Percentiles rank a stretch among this genome's conserved stretches.
Conservation (phyloP, 2,113 vertebrate genomes). For the Phyllostomus discolor region DNA sequence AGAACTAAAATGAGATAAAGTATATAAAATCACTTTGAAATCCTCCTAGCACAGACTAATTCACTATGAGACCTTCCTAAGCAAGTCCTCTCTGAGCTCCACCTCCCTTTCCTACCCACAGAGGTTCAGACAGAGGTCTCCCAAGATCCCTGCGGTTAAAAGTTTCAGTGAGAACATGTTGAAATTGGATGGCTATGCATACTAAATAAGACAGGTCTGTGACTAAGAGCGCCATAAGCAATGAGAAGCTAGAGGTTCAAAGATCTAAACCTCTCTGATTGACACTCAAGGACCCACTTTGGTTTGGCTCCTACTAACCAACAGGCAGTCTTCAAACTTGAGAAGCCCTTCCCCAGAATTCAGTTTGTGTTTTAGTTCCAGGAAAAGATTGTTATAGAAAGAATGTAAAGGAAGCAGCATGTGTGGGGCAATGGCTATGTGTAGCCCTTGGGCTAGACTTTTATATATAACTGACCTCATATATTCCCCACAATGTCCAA, state of each 20-base stretch:
- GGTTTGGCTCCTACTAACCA: background rate
- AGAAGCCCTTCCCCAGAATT: background rate
- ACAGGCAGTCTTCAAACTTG: background rate
- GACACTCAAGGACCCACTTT: background rate
- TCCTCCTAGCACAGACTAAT: background rate
- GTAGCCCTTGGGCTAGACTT: too few species aligned
- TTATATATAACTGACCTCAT: background rate
- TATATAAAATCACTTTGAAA: background rate
- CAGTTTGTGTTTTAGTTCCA: background rate
- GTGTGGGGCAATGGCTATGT: too few species aligned
- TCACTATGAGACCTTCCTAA: background rate
- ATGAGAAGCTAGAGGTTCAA: background rate
- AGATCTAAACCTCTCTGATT: background rate
- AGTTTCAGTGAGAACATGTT: background rate
- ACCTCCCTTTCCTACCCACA: background rate
- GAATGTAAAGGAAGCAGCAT: background rate
- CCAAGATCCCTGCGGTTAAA: slow-evolving; percentile 7
- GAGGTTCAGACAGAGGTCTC: slow-evolving; percentile 34
- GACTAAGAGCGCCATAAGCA: background rate
- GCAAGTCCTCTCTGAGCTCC: background rate
- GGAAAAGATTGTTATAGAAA: background rate
- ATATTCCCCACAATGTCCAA: background rate
- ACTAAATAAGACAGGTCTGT: background rate
- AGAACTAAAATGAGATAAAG: background rate
- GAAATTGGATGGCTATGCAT: background rate